phyloP scores from a whole-genome alignment of 1,140 invertebrate genomes.

The Drosophila grimshawi region DNA sequence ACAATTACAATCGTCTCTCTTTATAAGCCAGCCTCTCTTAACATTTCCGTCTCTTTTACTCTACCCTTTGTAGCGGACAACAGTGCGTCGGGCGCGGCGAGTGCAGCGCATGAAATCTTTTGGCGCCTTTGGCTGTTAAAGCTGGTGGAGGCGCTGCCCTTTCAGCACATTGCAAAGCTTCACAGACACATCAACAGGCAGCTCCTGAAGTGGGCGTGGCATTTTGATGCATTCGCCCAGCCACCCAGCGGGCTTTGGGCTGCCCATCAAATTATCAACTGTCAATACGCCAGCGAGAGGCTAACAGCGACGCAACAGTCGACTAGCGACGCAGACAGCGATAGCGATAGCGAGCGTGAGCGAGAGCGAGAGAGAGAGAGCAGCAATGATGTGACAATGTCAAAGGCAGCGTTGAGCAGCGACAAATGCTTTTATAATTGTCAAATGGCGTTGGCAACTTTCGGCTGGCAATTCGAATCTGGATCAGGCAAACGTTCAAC shows the following conservation, averaged over 20 bases:
- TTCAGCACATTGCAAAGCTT: conserved; percentile 40
- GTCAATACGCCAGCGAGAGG: conserved; percentile 51
- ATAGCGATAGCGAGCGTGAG: conserved; percentile 26
- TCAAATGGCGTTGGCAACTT: conserved; percentile 75
- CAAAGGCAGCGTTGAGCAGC: conserved; percentile 43
- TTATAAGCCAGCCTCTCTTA: conserved; percentile 16
- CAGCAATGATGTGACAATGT: conserved; percentile 57
- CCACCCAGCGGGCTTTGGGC: conserved; percentile 47
- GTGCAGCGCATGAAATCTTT: conserved; percentile 63
- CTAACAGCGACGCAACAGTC: conserved; percentile 21
- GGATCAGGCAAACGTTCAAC: conserved; percentile 26
- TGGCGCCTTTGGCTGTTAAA: conserved; percentile 60
- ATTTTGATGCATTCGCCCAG: conserved; percentile 33
- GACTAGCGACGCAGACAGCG: conserved; percentile 9
- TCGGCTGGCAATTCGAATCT: conserved; percentile 33
- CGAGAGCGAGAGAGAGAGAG: conserved; percentile 26
- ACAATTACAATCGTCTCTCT: conserved; percentile 6
- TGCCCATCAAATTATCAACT: conserved; percentile 79
- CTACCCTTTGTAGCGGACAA: conserved; percentile 55
- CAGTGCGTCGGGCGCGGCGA: conserved; percentile 61
- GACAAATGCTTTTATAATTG: conserved; percentile 83
- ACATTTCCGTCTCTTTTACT: neutral
- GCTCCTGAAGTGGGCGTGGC: conserved; percentile 52
- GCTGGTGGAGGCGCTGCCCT: conserved; percentile 40
- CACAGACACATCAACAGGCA: conserved; percentile 68